Evolutionary conservation across 2,797 vertebrate species (phyloP), one percentile per base, ranked within the genome.

Genomic region (Gymnoscopelus braueri): DNA sequence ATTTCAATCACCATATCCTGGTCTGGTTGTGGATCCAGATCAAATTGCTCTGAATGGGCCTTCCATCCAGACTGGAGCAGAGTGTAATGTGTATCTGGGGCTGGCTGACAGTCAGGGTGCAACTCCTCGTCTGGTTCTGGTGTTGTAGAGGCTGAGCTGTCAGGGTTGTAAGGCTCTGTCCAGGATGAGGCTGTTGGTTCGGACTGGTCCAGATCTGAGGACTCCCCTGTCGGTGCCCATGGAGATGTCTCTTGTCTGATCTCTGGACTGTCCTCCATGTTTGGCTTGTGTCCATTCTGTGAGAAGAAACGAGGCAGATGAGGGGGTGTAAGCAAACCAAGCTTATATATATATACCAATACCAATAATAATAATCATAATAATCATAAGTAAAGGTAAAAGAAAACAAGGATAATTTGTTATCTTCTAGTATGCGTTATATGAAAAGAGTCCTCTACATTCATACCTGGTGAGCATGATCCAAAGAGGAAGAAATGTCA

Each of bases 11-110:
- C 72, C 48, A 86, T 29, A 5, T 87, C 84, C 29, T 79, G 71
- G 19, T 86, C 85, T 0, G 63, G 67, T 57, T 92, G 91, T 0
- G 87, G 85, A 52, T 90, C 88, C 60, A 84, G 8, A 54, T 87
- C 88, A 51, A 87, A 86, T 0, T 79, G 85, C 47, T 85, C 89
- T 1, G 82, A 72, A 9, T 88, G 84, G 0, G 32, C 65, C 62
- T 77, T 82, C 77, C 80, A 80, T 0, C 75, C 89, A 23, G 87
- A 80, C 7, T 88, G 91, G 1, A 84, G 69, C 54, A 86, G 81
- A 71, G 91, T 87, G 15, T 81, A 86, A 0, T 81, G 69, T 71
- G 85, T 78, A 65, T 89, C 86, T 5, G 77, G 75, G 3, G 84
- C 77, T 0, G 88, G 87, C 29, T 90, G 87, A 2, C 80, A 82